These are phyloP conservation scores for Parotia lawesii DNA, from an alignment of 2,113 vertebrate genomes.

Conservation along the genomic window DNA sequence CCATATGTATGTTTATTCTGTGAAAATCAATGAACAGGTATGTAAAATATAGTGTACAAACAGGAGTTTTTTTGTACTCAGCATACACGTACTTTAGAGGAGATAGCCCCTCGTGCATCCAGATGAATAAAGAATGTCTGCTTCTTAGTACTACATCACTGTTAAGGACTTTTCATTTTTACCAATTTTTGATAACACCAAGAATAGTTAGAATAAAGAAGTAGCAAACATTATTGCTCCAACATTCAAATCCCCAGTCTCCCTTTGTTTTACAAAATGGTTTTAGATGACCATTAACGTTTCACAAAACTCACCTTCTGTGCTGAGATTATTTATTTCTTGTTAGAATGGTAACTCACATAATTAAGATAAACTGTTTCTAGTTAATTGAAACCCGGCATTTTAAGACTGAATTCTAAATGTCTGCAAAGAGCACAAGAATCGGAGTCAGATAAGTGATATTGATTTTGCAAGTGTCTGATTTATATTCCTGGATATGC, in stretches of 20 bases:
- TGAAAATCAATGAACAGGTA: background rate
- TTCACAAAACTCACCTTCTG: conserved; percentile 48
- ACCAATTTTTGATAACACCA: background rate
- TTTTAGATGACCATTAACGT: conserved; percentile 39
- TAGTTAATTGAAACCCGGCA: conserved; percentile 68
- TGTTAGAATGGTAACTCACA: conserved; percentile 40
- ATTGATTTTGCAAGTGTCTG: conserved; percentile 33
- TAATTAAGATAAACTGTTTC: conserved; percentile 75
- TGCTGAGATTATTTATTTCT: conserved; percentile 66
- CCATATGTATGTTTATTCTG: background rate
- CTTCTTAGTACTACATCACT: background rate
- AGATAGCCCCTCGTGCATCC: background rate
- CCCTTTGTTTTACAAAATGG: conserved; percentile 19
- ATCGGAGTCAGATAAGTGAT: conserved; percentile 62
- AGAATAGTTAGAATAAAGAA: background rate
- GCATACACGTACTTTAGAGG: background rate
- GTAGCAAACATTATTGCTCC: background rate
- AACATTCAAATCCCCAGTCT: background rate
- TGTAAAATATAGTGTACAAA: background rate
- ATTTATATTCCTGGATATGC: conserved; percentile 17
- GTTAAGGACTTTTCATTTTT: background rate
- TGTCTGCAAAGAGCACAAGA: conserved; percentile 36
- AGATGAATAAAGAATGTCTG: background rate
- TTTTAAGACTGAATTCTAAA: conserved; percentile 51
- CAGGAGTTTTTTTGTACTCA: background rate